Conservation (phyloP, 2,888 invertebrate genomes). For the Pheosia tremula region DNA sequence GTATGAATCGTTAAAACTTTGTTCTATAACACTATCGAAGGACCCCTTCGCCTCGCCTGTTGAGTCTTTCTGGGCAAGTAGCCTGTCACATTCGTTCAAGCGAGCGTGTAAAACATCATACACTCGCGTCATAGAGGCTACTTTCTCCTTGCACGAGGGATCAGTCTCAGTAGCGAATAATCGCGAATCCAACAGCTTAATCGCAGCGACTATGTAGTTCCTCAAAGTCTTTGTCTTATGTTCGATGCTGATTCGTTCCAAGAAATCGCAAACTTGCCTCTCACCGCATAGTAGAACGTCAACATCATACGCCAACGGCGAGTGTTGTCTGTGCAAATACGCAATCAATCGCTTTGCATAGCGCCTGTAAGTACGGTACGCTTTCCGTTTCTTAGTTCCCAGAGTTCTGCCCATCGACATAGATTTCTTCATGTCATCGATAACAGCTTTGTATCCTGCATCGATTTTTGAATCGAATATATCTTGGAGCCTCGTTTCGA, state of each 20-base stretch:
- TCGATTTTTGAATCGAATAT: constrained; percentile 81
- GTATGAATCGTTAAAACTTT: constrained; percentile 69
- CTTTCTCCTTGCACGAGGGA: constrained; percentile 79
- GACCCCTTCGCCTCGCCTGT: constrained; percentile 54
- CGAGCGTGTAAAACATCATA: constrained; percentile 76
- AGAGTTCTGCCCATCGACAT: constrained; percentile 80
- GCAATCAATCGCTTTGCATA: constrained; percentile 79
- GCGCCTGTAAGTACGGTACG: constrained; percentile 76
- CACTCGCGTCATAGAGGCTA: constrained; percentile 77
- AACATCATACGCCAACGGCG: constrained; percentile 79
- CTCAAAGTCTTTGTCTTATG: constrained; percentile 79
- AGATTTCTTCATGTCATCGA: constrained; percentile 82
- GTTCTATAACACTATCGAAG: constrained; percentile 69
- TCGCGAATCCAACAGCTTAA: constrained; percentile 77
- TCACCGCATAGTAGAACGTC: constrained; percentile 79
- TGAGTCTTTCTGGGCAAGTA: constrained; percentile 68
- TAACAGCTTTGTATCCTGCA: constrained; percentile 82
- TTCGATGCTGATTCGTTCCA: constrained; percentile 76
- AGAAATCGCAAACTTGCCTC: constrained; percentile 75
- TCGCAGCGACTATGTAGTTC: constrained; percentile 80
- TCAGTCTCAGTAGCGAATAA: constrained; percentile 81
- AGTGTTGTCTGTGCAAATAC: constrained; percentile 78
- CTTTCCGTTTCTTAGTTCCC: constrained; percentile 76
- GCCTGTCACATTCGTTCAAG: constrained; percentile 73
- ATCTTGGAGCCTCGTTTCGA: constrained; percentile 73